Base-by-base conservation (phyloP, 2,113 vertebrate species). In the Gallinago media region DNA sequence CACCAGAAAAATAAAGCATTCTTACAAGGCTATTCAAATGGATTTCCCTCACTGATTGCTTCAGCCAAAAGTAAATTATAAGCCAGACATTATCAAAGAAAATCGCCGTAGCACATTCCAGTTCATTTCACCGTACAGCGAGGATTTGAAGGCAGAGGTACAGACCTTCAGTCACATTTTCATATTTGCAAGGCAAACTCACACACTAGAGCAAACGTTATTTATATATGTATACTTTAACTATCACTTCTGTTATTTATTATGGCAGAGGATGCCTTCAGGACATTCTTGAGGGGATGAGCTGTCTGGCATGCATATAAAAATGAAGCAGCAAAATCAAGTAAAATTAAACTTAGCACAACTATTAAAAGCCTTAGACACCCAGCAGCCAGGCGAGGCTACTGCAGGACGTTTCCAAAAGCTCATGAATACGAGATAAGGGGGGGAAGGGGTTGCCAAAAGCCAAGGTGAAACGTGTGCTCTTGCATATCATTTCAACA, bases 271-370 rank as follows among this genome's bases (percentile, higher is more conserved):
- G 70, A 94, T 93, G 65, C 93, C 94, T 95, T 67, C 89, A 89
- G 96, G 95, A 96, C 95, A 94, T 97, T 95, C 97, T 92, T 95
- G 58, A 91, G 76, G 80, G 92, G 87, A 86, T 95, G 93, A 97
- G 87, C 93, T 95, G 84, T 97, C 92, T 15, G 88, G 92, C 91
- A 97, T 62, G 93, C 59, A 15, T 92, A 75, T 91, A 84, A 94
- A 94, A 97, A 96, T 0, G 26, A 92, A 89, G 87, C 85, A 87
- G 92, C 55, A 88, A 96, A 96, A 97, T 95, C 83, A 56, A 96
- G 79, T 66, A 89, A 94, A 96, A 96, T 95, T 88, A 94, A 95
- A 97, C 72, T 90, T 94, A 96, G 95, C 76, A 88, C 79, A 75
- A 67, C 81, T 86, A 91, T 92, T 93, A 93, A 95, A 96, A 95